Conservation (phyloP, 2,113 vertebrate genomes). For the Catharus fuscescens region DNA sequence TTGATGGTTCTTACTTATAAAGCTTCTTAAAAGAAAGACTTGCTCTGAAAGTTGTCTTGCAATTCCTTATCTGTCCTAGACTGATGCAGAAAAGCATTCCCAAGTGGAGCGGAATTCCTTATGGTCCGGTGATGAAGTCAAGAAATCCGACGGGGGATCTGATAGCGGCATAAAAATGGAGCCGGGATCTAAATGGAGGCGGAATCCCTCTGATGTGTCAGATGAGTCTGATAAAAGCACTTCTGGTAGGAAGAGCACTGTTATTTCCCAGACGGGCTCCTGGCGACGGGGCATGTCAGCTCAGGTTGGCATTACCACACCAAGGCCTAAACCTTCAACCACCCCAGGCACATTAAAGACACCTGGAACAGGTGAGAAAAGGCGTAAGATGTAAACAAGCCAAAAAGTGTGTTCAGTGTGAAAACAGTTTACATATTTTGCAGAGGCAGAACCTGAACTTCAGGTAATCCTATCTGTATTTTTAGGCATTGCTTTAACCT, state of each 20-base stretch:
- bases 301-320: conserved; percentile 93
- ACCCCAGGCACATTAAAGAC: conserved; percentile 79
- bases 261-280: conserved; percentile 91
- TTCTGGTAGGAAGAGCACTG: conserved; percentile 85
- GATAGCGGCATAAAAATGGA: conserved; percentile 89
- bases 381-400: not conserved
- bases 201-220: conserved; percentile 91
- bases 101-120: conserved; percentile 80
- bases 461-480: conserved; percentile 42
- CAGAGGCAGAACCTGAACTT: conserved; percentile 60
- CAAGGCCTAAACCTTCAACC: conserved; percentile 85
- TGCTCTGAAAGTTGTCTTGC: not conserved
- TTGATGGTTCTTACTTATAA: not conserved
- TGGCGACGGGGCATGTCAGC: conserved; percentile 96
- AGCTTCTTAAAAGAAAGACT: not conserved
- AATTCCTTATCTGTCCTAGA: conserved; percentile 76
- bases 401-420: not conserved
- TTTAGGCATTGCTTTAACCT: conserved; percentile 21
- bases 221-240: conserved; percentile 94
- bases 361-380: conserved; percentile 85
- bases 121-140: conserved; percentile 90
- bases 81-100: conserved; percentile 92
- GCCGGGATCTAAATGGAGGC: conserved; percentile 85
- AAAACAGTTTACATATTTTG: not conserved
- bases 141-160: conserved; percentile 87